Percentiles rank a stretch among this genome's conserved stretches.
phyloP scores from a whole-genome alignment of 2,888 invertebrate genomes.

The Sinohyriopsis cumingii region DNA sequence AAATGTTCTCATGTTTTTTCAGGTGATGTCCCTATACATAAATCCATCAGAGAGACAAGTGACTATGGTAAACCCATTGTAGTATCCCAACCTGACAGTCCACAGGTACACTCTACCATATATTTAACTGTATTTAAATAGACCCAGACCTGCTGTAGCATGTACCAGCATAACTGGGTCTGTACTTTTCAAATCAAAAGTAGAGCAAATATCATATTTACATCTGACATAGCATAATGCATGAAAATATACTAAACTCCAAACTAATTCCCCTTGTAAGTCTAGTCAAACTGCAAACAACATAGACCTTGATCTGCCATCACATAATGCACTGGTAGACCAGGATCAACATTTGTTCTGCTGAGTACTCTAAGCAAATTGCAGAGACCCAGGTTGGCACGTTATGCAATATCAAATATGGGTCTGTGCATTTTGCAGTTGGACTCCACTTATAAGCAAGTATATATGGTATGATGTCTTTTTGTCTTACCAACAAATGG shows the following conservation, averaged over 20 bases:
- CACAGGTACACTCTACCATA: conserved; percentile 48
- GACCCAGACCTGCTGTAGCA: not conserved
- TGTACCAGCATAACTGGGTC: not conserved
- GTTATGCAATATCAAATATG: too few relatives aligned
- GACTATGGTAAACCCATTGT: conserved; percentile 86
- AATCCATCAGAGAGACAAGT: conserved; percentile 80
- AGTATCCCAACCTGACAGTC: conserved; percentile 76
- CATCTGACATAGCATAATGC: not conserved
- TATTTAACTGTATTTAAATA: not conserved
- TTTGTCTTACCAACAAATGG: too few relatives aligned
- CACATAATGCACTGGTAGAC: too few relatives aligned
- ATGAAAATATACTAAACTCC: not conserved
- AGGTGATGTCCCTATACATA: conserved; percentile 83
- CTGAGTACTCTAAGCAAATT: too few relatives aligned
- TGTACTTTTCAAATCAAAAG: not conserved
- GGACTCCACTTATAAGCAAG: too few relatives aligned
- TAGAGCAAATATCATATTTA: not conserved
- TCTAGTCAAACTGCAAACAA: too few relatives aligned
- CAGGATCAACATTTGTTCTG: too few relatives aligned
- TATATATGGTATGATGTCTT: too few relatives aligned
- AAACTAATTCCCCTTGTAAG: too few relatives aligned
- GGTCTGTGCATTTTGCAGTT: too few relatives aligned
- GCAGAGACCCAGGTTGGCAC: too few relatives aligned
- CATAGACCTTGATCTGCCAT: too few relatives aligned
- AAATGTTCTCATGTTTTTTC: conserved; percentile 7